phyloP scores from a whole-genome alignment of 2,888 invertebrate species.

The Fragum fragum region DNA sequence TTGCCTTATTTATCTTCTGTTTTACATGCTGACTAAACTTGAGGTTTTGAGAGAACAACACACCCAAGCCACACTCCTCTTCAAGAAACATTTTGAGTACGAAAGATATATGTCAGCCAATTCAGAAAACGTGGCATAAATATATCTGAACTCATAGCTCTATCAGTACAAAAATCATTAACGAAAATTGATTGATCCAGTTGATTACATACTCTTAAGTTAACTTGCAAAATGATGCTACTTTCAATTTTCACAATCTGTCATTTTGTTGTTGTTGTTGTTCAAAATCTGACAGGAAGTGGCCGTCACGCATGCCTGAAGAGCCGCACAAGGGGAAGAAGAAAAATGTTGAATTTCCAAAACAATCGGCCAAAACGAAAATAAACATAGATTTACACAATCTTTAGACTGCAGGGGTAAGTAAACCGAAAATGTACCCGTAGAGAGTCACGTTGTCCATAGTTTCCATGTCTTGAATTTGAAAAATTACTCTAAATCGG shows the following conservation, averaged over 20 bases:
- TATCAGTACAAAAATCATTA: too few species aligned
- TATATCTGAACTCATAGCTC: too few species aligned
- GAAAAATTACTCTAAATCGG: not conserved
- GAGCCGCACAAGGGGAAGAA: conserved; percentile 51
- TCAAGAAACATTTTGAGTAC: too few species aligned
- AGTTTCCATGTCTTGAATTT: not conserved
- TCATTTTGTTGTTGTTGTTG: not conserved
- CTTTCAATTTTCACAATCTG: not conserved
- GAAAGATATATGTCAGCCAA: too few species aligned
- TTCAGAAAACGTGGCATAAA: too few species aligned
- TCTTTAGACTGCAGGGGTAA: not conserved
- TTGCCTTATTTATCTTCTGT: too few species aligned
- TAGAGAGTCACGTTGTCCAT: not conserved
- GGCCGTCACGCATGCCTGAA: conserved; percentile 54
- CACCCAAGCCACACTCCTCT: too few species aligned
- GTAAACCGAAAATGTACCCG: not conserved
- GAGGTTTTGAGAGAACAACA: too few species aligned
- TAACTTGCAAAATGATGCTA: not conserved
- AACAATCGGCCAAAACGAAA: conserved; percentile 1
- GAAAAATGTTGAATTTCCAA: conserved; percentile 39
- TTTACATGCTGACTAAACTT: too few species aligned
- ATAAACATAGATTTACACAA: not conserved
- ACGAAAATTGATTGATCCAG: too few species aligned
- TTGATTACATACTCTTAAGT: too few species aligned
- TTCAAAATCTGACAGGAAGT: conserved; percentile 43